Base-by-base conservation (phyloP, 2,797 vertebrate genomes). In the Microctenopoma stevenorrisi region DNA sequence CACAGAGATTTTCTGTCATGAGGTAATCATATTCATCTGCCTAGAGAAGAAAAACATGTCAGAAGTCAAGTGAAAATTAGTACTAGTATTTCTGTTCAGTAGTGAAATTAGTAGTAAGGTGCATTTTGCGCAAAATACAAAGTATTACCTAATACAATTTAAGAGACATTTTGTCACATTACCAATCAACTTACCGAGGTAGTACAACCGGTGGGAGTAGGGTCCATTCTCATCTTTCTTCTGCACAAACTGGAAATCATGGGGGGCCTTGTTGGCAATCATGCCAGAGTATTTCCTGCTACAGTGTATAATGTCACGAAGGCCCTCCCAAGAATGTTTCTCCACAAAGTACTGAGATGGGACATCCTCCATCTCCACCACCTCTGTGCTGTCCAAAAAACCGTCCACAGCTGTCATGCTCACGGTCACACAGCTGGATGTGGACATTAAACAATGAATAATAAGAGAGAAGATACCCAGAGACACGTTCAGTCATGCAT, bases 231-330 rank as follows among this genome's bases (percentile, higher is more conserved):
- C 96, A 10, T 98, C 96, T 0, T 93, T 95, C 86, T 97, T 98
- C 89, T 94, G 95, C 82, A 97, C 97, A 26, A 99, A 99, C 92
- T 97, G 97, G 91, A 98, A 99, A 89, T 99, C 98, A 12, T 98
- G 96, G 0, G 98, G 98, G 15, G 97, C 97, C 92, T 99, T 99
- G 94, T 96, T 99, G 76, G 96, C 94, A 2, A 98, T 95, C 91
- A 98, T 95, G 64, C 97, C 96, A 0, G 97, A 98, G 82, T 97
- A 97, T 90, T 97, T 98, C 88, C 98, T 96, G 94, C 98, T 99
- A 89, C 96, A 95, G 60, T 98, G 98, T 87, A 99, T 98, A 68
- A 99, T 97, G 89, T 94, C 95, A 2, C 98, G 95, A 52, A 99
- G 93, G 76, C 96, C 97, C 30, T 98, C 97, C 98, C 98, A 99